phyloP scores from a whole-genome alignment of 2,888 invertebrate genomes.

The Pyrgus malvae region DNA sequence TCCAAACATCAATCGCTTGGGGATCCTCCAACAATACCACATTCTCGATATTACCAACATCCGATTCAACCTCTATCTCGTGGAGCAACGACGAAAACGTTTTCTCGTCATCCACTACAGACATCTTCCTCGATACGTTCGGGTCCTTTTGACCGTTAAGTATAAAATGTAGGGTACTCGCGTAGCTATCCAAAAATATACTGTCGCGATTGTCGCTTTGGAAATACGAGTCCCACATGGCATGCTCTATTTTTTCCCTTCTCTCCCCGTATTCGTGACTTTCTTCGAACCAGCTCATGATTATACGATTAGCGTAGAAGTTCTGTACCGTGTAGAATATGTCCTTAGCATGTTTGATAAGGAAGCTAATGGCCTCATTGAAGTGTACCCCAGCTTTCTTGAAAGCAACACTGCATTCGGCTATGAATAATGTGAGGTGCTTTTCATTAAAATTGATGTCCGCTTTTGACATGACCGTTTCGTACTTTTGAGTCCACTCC shows the following conservation, averaged over 20 bases:
- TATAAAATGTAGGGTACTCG: slow-evolving; percentile 61
- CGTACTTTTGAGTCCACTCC: slow-evolving; percentile 78
- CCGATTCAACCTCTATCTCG: slow-evolving; percentile 72
- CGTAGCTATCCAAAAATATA: slow-evolving; percentile 58
- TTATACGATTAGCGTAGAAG: slow-evolving; percentile 76
- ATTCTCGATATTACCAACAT: slow-evolving; percentile 67
- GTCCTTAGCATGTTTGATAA: slow-evolving; percentile 78
- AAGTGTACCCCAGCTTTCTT: slow-evolving; percentile 82
- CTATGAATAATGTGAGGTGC: slow-evolving; percentile 76
- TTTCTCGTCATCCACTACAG: slow-evolving; percentile 51
- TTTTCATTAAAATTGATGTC: slow-evolving; percentile 55
- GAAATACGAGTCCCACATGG: slow-evolving; percentile 74
- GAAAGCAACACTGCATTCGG: slow-evolving; percentile 84
- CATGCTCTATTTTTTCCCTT: slow-evolving; percentile 69
- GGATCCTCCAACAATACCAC: slow-evolving; percentile 62
- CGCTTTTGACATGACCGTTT: slow-evolving; percentile 57
- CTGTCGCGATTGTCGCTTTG: slow-evolving; percentile 49
- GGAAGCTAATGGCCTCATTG: slow-evolving; percentile 84
- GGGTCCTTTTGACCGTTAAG: slow-evolving; percentile 63
- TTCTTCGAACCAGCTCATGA: slow-evolving; percentile 74
- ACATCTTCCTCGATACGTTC: slow-evolving; percentile 54
- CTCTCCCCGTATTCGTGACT: slow-evolving; percentile 61
- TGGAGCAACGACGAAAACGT: slow-evolving; percentile 62
- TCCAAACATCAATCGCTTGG: slow-evolving; percentile 65
- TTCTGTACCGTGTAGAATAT: slow-evolving; percentile 68